These are phyloP conservation scores for Bombyx huttoni DNA, from an alignment of 2,888 invertebrate species.

Conservation along the genomic window DNA sequence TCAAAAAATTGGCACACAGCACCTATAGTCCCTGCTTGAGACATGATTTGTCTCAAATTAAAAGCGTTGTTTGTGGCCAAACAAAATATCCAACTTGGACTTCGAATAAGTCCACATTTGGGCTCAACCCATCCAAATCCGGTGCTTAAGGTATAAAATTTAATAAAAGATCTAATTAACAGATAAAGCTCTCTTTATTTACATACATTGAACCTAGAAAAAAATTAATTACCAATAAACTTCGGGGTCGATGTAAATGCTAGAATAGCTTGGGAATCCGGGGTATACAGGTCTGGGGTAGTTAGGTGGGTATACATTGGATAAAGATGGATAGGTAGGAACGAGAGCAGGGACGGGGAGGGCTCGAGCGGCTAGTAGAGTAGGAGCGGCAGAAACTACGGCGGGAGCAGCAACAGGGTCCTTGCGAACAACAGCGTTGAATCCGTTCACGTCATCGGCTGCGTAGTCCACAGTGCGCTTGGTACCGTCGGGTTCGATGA, in stretches of 20 bases:
- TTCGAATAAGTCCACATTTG: too few relatives aligned
- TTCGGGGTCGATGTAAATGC: conserved; percentile 6
- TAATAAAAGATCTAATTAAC: background rate
- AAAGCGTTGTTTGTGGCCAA: too few relatives aligned
- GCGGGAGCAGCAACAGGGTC: conserved; percentile 43
- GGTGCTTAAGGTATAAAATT: background rate
- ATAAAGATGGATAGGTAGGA: conserved; percentile 15
- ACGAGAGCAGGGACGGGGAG: conserved; percentile 12
- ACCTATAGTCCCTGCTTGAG: too few relatives aligned
- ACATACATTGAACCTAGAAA: background rate
- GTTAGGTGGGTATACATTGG: conserved; percentile 14
- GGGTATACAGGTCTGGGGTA: background rate
- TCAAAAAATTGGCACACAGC: too few relatives aligned
- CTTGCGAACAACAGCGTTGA: conserved; percentile 70
- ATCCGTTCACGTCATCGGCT: conserved; percentile 63
- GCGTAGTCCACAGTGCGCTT: conserved; percentile 69
- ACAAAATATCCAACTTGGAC: too few relatives aligned
- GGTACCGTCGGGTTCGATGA: conserved; percentile 67
- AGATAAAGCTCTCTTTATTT: background rate
- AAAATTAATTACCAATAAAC: background rate
- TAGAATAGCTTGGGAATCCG: conserved; percentile 4
- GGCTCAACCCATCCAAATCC: too few relatives aligned
- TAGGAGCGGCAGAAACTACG: conserved; percentile 15
- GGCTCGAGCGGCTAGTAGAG: conserved; percentile 12
- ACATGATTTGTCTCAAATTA: too few relatives aligned